Base-by-base conservation (phyloP, 2,113 vertebrate species). In the Ifrita kowaldi region DNA sequence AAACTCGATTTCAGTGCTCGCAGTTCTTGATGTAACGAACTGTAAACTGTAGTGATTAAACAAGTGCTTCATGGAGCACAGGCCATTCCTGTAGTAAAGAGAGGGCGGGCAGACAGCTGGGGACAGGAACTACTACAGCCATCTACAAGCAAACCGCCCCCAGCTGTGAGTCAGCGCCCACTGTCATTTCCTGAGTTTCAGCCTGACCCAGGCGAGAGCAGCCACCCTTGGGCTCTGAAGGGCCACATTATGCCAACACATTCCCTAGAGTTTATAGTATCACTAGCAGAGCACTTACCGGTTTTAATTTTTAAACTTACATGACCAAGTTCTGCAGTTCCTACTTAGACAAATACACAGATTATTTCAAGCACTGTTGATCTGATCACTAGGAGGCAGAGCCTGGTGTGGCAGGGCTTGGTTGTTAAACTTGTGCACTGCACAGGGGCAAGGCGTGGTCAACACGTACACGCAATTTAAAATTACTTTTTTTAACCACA, bases 51-150 rank as follows among this genome's bases (percentile, higher is more conserved):
- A 67, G 68, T 7, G 73, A 74, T 70, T 60, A 53, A 92, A 47
- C 53, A 28, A 95, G 71, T 8, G 63, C 50, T 65, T 14, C 18
- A 13, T 0, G 9, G 65, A 69, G 79, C 52, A 26, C 5, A 4
- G 79, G 57, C 85, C n/a, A 8, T 73, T 65, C 28, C 68, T 10
- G 42, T 14, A 74, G 76, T 7, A 8, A 13, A n/a, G 83, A 23
- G n/a, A 80, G 55, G 59, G 70, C 57, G 47, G 77, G 84, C 92
- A 88, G 79, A 28, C 84, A 79, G 93, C 87, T n/a, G 42, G 50
- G 91, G 86, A 67, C 91, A 87, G 94, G 94, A 90, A 75, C 93
- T 26, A 27, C 93, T 55, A 47, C 64, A 92, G 96, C 86, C 94
- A 67, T 62, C 59, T 20, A 33, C 56, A 27, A 59, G 92, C 5